Conservation (phyloP, 2,888 invertebrate genomes). For the Hirtodrosophila histrioides region DNA sequence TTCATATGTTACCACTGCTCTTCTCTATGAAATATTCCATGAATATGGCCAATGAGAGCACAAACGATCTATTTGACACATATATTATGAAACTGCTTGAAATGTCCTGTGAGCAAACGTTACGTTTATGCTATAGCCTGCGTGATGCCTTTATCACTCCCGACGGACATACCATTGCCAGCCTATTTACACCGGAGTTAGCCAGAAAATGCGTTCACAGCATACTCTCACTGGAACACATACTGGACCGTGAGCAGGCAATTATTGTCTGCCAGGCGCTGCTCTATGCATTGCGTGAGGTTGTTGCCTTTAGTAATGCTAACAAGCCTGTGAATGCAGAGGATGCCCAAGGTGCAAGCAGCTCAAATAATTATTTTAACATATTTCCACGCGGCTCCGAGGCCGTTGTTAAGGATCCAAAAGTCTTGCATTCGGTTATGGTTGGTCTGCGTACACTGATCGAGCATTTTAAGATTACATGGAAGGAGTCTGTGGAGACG, state of each 20-base stretch:
- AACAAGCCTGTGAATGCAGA: constrained; percentile 33
- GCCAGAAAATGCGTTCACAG: constrained; percentile 83
- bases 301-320: constrained; percentile 73
- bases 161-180: constrained; percentile 40
- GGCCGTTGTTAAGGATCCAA: constrained; percentile 84
- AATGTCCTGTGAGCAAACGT: constrained; percentile 87
- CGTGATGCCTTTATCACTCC: constrained; percentile 84
- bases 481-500: constrained; percentile 92
- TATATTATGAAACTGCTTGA: constrained; percentile 87
- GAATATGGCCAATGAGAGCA: constrained; percentile 56
- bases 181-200: constrained; percentile 73
- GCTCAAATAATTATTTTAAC: constrained; percentile 51
- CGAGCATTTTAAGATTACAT: constrained; percentile 89
- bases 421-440: constrained; percentile 88
- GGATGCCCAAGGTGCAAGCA: constrained; percentile 54
- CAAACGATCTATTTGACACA: constrained; percentile 85
- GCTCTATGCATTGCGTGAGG: constrained; percentile 87
- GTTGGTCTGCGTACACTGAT: constrained; percentile 88
- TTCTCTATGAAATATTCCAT: constrained; percentile 82
- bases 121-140: constrained; percentile 86
- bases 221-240: constrained; percentile 84
- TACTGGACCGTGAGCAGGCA: constrained; percentile 87
- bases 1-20: constrained; percentile 88
- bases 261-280: constrained; percentile 87
- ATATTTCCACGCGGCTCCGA: constrained; percentile 76